Evolutionary conservation across 2,797 vertebrate species (phyloP).

Genomic region (Malurus leucopterus): DNA sequence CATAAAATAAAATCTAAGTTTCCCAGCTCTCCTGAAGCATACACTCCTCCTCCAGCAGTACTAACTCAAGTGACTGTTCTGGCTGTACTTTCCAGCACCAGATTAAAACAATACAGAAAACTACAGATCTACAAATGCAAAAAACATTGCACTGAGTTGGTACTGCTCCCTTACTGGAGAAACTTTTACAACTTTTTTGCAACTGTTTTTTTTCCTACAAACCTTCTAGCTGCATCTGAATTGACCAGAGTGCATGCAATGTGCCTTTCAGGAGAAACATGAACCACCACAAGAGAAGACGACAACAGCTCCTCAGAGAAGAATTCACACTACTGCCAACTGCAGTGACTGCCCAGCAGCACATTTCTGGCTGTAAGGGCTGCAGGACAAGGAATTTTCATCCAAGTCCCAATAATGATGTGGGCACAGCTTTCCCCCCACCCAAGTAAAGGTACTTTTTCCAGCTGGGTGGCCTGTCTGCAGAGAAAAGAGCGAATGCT

Average conservation of each 20-base stretch:
- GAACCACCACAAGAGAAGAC: not conserved
- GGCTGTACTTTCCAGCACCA: not conserved
- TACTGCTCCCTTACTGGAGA: not conserved
- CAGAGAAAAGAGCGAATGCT: not conserved
- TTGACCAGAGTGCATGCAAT: not conserved
- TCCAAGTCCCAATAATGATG: accelerated
- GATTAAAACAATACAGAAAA: not conserved
- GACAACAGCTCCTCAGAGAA: not conserved
- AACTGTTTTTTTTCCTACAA: not conserved
- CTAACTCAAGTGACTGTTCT: not conserved
- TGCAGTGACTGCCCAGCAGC: not conserved
- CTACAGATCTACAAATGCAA: not conserved
- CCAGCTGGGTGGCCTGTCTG: not conserved
- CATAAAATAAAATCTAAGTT: not conserved
- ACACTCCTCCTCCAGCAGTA: not conserved
- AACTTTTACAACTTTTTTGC: not conserved
- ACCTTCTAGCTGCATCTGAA: not conserved
- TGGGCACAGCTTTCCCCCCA: not conserved
- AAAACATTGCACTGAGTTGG: not conserved
- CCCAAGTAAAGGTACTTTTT: not conserved
- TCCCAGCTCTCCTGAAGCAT: not conserved
- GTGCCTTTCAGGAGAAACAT: not conserved
- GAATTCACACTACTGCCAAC: not conserved
- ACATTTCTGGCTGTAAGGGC: not conserved
- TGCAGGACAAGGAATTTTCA: not conserved